These are phyloP conservation scores for Rhizomys pruinosus DNA, from an alignment of 2,113 vertebrate species.

Conservation along the genomic window DNA sequence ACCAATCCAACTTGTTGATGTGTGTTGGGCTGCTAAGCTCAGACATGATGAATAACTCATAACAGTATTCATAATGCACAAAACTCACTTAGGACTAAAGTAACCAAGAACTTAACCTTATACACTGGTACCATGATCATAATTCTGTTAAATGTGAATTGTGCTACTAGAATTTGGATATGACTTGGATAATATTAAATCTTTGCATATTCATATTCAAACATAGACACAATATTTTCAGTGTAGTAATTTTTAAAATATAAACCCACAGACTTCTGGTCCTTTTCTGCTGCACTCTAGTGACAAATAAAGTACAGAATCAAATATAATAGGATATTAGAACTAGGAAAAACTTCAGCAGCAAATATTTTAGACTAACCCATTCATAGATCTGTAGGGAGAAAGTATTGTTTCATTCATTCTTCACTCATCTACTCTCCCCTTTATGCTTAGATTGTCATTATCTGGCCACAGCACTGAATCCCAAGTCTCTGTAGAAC, in stretches of 20 bases:
- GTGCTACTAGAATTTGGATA: constrained; percentile 8
- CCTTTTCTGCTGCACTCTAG: not conserved
- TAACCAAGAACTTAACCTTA: constrained; percentile 1
- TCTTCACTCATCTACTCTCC: constrained; percentile 1
- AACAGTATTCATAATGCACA: constrained; percentile 31
- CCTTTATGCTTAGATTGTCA: not conserved
- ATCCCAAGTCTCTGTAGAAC: not conserved
- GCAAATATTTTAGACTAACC: constrained; percentile 14
- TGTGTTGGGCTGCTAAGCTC: constrained; percentile 35
- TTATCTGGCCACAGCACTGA: not conserved
- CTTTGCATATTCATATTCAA: not conserved
- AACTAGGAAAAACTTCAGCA: constrained; percentile 32
- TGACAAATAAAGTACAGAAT: not conserved
- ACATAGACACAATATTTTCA: constrained; percentile 12
- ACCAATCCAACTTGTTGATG: constrained; percentile 57
- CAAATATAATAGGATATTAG: not conserved
- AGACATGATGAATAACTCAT: constrained; percentile 46
- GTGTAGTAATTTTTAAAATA: not conserved
- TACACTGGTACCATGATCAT: not conserved
- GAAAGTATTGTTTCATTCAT: not conserved
- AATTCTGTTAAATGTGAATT: not conserved
- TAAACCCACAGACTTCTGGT: not conserved
- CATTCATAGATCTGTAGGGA: not conserved
- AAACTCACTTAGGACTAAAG: constrained; percentile 24
- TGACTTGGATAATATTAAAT: constrained; percentile 34